Percentiles rank a stretch among this genome's conserved stretches.
phyloP scores from a whole-genome alignment of 2,113 vertebrate species.

The Nothoprocta pentlandii region DNA sequence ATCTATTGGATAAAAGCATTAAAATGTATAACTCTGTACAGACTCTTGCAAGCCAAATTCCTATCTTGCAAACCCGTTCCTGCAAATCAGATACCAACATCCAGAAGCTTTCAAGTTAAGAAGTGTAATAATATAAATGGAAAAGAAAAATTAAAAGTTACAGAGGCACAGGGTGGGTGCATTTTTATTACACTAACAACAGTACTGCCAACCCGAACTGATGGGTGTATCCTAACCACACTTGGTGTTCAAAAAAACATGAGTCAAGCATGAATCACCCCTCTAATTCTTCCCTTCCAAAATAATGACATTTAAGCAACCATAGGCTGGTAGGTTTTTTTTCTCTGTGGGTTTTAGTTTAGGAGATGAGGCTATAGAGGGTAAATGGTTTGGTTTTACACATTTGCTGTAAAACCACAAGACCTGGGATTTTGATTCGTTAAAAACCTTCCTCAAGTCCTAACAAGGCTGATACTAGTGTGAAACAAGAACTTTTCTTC shows the following conservation, averaged over 20 bases:
- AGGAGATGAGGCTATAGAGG: background rate
- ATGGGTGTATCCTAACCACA: background rate
- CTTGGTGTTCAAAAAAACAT: background rate
- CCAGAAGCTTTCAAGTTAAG: background rate
- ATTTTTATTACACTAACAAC: background rate
- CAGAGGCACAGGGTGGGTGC: fast-evolving
- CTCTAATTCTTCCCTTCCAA: background rate
- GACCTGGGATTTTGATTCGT: background rate
- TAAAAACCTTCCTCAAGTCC: background rate
- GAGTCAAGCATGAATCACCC: background rate
- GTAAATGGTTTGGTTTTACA: background rate
- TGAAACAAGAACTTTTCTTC: fast-evolving
- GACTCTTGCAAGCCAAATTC: background rate
- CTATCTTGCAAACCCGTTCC: background rate
- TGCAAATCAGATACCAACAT: background rate
- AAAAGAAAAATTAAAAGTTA: background rate
- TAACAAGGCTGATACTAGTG: background rate
- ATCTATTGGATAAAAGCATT: background rate
- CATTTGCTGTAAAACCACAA: background rate
- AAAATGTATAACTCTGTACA: background rate
- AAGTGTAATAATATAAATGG: background rate
- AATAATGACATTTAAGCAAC: background rate
- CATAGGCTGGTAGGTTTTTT: background rate
- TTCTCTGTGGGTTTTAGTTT: background rate
- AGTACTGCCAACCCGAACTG: background rate